Evolutionary conservation across 2,888 invertebrate genomes (phyloP).

Genomic region (Cryptocheilus praepositus): DNA sequence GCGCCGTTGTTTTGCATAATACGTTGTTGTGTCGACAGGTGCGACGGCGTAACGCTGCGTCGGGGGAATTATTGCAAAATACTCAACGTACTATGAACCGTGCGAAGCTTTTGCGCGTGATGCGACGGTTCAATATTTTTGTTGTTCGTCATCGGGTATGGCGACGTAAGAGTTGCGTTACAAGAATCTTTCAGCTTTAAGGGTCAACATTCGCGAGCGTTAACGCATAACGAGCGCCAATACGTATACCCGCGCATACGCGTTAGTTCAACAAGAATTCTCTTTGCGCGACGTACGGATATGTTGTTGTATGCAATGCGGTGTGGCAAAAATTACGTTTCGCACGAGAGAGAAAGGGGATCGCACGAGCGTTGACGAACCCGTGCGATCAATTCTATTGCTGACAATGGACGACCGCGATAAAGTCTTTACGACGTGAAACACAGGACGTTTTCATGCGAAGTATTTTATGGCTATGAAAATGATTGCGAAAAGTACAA

Average conservation of each 20-base stretch:
- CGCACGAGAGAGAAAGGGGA: not conserved
- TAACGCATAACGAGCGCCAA: conserved; percentile 21
- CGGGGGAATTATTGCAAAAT: not conserved
- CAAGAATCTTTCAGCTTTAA: conserved; percentile 36
- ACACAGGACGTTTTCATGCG: too few species aligned
- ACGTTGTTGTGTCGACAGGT: not conserved
- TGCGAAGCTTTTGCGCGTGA: too few species aligned
- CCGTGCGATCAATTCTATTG: not conserved
- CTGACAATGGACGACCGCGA: too few species aligned
- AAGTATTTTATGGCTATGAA: too few species aligned
- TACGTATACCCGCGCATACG: conserved; percentile 13
- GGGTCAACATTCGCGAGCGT: conserved; percentile 40
- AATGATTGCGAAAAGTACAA: too few species aligned
- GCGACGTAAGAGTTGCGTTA: too few species aligned
- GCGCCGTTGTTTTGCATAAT: not conserved
- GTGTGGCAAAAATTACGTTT: not conserved
- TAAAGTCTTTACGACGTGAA: too few species aligned
- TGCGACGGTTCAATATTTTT: too few species aligned
- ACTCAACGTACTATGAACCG: too few species aligned
- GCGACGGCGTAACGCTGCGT: not conserved
- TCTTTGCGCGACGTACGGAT: too few species aligned
- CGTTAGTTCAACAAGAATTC: too few species aligned
- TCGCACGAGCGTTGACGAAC: not conserved
- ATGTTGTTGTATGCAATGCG: not conserved
- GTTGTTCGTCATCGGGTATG: too few species aligned